phyloP scores from a whole-genome alignment of 2,113 vertebrate genomes.

The Antigone vipio region DNA sequence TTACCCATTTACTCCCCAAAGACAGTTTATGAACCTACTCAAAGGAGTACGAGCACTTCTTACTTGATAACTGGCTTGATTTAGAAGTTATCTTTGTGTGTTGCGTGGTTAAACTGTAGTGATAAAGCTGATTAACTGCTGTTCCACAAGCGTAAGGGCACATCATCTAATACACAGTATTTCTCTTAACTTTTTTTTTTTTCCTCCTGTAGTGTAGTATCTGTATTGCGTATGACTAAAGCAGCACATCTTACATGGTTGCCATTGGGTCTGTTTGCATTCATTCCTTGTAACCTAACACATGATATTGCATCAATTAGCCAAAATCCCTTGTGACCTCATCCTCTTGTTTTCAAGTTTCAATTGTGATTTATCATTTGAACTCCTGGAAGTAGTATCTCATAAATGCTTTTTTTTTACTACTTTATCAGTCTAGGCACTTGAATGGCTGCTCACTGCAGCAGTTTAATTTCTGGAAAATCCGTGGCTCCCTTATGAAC shows the following conservation, averaged over 20 bases:
- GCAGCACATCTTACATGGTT: not conserved
- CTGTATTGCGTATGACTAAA: not conserved
- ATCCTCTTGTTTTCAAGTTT: not conserved
- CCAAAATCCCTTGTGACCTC: not conserved
- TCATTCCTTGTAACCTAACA: not conserved
- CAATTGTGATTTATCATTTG: not conserved
- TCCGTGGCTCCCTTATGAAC: not conserved
- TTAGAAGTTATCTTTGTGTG: not conserved
- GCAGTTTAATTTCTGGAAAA: not conserved
- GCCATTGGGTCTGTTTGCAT: not conserved
- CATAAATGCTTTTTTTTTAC: not conserved
- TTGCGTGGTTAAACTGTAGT: not conserved
- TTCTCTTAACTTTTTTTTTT: not conserved
- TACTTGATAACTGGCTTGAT: not conserved
- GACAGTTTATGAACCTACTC: not conserved
- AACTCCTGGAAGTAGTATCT: not conserved
- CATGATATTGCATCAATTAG: not conserved
- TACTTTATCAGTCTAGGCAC: not conserved
- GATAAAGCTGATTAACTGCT: not conserved
- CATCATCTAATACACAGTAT: not conserved
- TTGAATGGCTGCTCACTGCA: not conserved
- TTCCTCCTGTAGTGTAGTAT: not conserved
- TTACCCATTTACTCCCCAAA: not conserved
- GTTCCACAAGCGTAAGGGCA: not conserved
- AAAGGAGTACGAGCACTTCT: not conserved